phyloP scores from a whole-genome alignment of 2,888 invertebrate species.

The Norana najaformis region DNA sequence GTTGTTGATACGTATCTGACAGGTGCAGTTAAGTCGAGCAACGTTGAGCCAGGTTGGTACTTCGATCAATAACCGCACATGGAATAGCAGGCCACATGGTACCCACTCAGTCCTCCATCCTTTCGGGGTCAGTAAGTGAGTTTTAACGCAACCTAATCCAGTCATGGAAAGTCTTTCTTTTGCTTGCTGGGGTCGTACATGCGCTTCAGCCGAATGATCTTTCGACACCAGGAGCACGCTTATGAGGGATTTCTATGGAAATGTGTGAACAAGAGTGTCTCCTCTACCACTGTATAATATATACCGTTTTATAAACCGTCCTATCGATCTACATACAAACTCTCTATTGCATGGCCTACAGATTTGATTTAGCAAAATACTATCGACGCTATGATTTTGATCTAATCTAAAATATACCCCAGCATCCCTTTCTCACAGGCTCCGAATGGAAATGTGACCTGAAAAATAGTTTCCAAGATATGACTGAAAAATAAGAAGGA shows the following conservation, averaged over 20 bases:
- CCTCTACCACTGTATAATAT: no score
- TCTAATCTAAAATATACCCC: background rate
- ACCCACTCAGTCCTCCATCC: background rate
- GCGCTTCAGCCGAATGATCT: background rate
- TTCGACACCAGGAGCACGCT: no score
- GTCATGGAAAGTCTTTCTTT: background rate
- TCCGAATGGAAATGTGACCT: no score
- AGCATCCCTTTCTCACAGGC: background rate
- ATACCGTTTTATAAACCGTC: background rate
- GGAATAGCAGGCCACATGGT: no score
- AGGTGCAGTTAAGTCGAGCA: background rate
- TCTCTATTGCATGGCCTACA: no score
- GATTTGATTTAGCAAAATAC: background rate
- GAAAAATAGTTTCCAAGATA: no score
- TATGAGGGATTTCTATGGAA: no score
- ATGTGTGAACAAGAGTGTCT: background rate
- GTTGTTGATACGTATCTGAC: background rate
- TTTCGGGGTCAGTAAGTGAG: background rate
- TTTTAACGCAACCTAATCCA: background rate
- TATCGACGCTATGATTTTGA: background rate
- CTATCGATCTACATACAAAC: no score
- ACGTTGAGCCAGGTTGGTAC: background rate
- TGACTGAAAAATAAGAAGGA: no score
- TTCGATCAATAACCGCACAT: no score
- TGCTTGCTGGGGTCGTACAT: background rate